Conservation (phyloP, 92 coral and sea anemone species). For the Palythoa heliodiscus region DNA sequence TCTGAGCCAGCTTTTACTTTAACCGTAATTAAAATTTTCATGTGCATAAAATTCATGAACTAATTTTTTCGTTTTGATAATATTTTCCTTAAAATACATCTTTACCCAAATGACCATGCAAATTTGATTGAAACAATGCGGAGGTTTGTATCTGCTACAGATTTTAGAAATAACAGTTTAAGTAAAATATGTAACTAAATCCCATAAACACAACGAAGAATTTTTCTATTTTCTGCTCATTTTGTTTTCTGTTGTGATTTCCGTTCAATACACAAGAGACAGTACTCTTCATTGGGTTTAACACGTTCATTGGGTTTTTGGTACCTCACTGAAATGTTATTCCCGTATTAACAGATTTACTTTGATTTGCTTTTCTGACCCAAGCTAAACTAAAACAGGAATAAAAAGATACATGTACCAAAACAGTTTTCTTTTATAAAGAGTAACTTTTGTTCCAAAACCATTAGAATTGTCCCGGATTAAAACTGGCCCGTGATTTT, state of each 20-base stretch:
- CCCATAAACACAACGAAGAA: neutral
- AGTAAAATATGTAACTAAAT: neutral
- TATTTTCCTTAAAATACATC: neutral
- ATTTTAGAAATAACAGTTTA: neutral
- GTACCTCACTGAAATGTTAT: neutral
- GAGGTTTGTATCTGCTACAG: neutral
- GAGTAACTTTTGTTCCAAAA: neutral
- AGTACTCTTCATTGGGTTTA: neutral
- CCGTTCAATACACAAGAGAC: conserved; percentile 9
- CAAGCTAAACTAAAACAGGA: neutral
- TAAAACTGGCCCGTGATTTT: neutral
- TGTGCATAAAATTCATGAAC: neutral
- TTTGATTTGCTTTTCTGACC: neutral
- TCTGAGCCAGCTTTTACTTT: neutral
- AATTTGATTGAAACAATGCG: neutral
- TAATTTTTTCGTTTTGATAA: neutral
- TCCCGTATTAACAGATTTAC: neutral
- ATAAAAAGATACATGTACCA: neutral
- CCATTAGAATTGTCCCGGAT: neutral
- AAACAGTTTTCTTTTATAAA: neutral
- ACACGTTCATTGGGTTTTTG: neutral
- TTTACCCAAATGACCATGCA: neutral
- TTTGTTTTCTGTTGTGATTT: neutral
- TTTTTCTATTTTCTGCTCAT: neutral
- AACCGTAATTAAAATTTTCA: neutral